phyloP scores from a whole-genome alignment of 2,888 invertebrate genomes.

The Drosophila macrothrix region DNA sequence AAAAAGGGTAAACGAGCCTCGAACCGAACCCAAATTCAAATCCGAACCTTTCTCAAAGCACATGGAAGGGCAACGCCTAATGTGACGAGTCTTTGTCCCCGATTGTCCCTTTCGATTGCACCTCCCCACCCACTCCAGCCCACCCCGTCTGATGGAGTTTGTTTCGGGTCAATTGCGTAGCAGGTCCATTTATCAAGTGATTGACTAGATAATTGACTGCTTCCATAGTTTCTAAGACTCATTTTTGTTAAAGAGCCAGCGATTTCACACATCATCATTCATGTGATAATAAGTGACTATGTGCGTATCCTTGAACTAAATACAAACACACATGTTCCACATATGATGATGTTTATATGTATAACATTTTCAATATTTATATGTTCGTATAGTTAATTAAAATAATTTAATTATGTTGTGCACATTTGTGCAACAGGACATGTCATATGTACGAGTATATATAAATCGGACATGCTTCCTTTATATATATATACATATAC shows the following conservation, averaged over 20 bases:
- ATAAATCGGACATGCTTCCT: too few relatives aligned
- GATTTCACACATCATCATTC: constrained; percentile 23
- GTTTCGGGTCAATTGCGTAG: constrained; percentile 32
- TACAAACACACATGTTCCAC: background rate
- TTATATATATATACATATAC: too few relatives aligned
- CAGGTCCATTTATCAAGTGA: constrained; percentile 72
- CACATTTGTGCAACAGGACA: background rate
- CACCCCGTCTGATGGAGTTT: background rate
- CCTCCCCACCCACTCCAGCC: background rate
- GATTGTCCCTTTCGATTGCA: constrained; percentile 15
- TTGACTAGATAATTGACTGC: constrained; percentile 76
- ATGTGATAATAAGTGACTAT: background rate
- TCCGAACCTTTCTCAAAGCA: constrained; percentile 61
- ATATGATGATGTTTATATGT: background rate
- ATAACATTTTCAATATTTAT: background rate
- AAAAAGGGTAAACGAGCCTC: constrained; percentile 68
- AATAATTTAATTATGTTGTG: background rate
- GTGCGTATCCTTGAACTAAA: background rate
- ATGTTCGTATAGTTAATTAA: background rate
- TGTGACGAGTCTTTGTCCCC: constrained; percentile 61
- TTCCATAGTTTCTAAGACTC: constrained; percentile 23
- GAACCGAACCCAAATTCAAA: constrained; percentile 5
- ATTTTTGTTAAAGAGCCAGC: constrained; percentile 5
- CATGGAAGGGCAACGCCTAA: constrained; percentile 54
- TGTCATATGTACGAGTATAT: too few relatives aligned